These are phyloP conservation scores for Epizoanthus stellaris DNA, from an alignment of 92 coral and sea anemone species.

Conservation along the genomic window DNA sequence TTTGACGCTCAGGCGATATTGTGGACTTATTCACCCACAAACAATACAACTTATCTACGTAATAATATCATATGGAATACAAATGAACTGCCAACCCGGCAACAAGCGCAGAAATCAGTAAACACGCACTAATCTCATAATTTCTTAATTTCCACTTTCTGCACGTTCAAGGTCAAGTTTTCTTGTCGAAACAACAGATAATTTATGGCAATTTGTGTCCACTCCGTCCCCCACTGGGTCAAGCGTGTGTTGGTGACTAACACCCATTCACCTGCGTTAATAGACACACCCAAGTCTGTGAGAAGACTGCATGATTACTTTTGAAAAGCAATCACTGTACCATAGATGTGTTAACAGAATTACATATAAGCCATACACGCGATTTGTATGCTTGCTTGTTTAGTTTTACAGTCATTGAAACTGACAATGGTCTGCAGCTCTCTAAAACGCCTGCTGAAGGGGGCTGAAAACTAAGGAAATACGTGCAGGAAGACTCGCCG, in stretches of 20 bases:
- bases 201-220: background rate
- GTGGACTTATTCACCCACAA: background rate
- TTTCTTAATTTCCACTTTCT: background rate
- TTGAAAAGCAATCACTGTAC: background rate
- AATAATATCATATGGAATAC: background rate
- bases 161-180: slow-evolving; percentile 4
- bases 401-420: background rate
- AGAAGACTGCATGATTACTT: background rate
- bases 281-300: slow-evolving; percentile 28
- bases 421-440: background rate
- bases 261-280: slow-evolving; percentile 11
- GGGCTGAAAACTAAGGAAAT: background rate
- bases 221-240: slow-evolving; percentile 1
- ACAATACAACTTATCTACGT: background rate
- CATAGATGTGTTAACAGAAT: background rate
- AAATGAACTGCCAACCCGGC: background rate
- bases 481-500: too few relatives aligned
- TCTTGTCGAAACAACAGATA: slow-evolving; percentile 6
- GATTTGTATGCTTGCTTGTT: background rate
- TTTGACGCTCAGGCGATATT: background rate
- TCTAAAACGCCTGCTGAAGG: background rate
- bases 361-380: background rate
- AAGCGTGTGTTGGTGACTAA: background rate
- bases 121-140: slow-evolving; percentile 4
- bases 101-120: background rate